phyloP scores from a whole-genome alignment of 2,888 invertebrate species.

The Seira sanloemensis region DNA sequence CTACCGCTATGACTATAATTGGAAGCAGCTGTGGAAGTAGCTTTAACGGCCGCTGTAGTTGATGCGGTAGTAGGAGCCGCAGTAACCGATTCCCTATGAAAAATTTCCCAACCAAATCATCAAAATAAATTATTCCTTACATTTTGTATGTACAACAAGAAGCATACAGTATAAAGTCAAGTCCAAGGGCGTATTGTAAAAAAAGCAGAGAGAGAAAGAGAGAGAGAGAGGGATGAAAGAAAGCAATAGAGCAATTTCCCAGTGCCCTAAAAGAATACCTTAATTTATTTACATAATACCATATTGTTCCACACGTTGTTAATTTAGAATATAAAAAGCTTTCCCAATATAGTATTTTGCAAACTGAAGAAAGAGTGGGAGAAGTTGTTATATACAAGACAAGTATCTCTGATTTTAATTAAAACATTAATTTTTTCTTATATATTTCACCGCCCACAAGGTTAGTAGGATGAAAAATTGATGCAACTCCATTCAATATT shows the following conservation, averaged over 20 bases:
- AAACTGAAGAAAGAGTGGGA: neutral
- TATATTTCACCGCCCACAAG: too few relatives aligned
- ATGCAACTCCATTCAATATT: too few relatives aligned
- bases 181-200: conserved; percentile 28
- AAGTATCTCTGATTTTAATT: conserved; percentile 29
- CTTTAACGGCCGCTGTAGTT: conserved; percentile 29
- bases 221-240: too few relatives aligned
- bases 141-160: neutral
- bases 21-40: conserved; percentile 28
- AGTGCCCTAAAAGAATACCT: too few relatives aligned
- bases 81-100: conserved; percentile 53
- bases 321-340: neutral
- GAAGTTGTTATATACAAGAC: neutral
- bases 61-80: conserved; percentile 45
- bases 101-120: conserved; percentile 46
- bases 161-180: conserved; percentile 14
- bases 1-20: conserved; percentile 34
- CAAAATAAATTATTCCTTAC: conserved; percentile 28
- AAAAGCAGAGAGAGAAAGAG: conserved; percentile 17
- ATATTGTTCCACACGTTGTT: neutral
- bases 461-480: too few relatives aligned
- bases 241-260: too few relatives aligned
- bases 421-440: too few relatives aligned
- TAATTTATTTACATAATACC: neutral
- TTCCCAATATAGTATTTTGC: neutral